Conservation (phyloP, 92 coral and sea anemone genomes). For the Siderastrea radians region DNA sequence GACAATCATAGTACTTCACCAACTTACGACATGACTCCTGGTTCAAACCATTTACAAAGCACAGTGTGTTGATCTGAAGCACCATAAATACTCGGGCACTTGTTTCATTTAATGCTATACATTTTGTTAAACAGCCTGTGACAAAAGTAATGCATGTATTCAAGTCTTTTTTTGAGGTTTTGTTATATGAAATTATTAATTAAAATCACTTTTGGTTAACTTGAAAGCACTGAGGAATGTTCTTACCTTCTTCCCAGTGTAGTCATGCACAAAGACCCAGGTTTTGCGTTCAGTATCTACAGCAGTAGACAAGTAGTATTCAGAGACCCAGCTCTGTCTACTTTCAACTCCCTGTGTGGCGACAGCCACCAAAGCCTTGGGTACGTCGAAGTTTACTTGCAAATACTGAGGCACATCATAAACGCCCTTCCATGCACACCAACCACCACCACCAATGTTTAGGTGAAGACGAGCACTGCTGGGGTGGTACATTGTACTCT, state of each 20-base stretch:
- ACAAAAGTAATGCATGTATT: no score
- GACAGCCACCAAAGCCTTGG: slow-evolving; percentile 12
- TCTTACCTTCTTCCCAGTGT: slow-evolving; percentile 16
- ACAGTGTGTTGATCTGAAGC: no score
- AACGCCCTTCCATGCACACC: background rate
- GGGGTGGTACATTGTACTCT: background rate
- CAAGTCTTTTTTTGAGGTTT: no score
- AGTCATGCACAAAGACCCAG: slow-evolving; percentile 24
- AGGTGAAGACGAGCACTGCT: slow-evolving; percentile 15
- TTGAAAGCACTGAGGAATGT: no score
- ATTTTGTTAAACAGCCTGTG: no score
- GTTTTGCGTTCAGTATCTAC: background rate
- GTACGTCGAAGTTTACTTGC: background rate
- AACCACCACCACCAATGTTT: slow-evolving; percentile 21
- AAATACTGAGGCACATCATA: slow-evolving; percentile 14
- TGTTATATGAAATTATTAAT: background rate
- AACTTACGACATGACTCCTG: no score
- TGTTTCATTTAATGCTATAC: no score
- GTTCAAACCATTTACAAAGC: no score
- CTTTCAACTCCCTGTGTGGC: slow-evolving; percentile 16
- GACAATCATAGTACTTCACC: no score
- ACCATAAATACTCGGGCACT: no score
- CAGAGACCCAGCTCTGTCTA: slow-evolving; percentile 4
- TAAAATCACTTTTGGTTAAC: no score
- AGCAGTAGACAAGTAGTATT: slow-evolving; percentile 17